Percentiles rank a stretch among this genome's conserved stretches.
phyloP scores from a whole-genome alignment of 2,888 invertebrate species.

The Acanthosepion pharaonis region DNA sequence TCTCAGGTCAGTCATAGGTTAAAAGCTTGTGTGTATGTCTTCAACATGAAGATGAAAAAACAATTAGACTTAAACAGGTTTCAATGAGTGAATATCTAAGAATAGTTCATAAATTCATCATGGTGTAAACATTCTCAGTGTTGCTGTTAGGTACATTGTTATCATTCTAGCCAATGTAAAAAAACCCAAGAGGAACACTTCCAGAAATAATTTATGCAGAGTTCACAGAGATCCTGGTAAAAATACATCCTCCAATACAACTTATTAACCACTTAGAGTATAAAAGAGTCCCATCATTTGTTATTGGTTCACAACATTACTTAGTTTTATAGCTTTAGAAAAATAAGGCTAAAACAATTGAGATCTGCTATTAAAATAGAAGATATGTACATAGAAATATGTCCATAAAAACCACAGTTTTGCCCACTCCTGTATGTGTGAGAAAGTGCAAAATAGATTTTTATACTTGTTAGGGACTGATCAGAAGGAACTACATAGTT shows the following conservation, averaged over 20 bases:
- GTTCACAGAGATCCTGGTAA: not conserved
- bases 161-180: not conserved
- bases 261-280: not conserved
- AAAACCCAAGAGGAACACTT: not conserved
- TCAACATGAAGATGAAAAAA: not conserved
- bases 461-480: too few relatives aligned
- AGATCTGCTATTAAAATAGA: not conserved
- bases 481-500: too few relatives aligned
- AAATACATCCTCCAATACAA: not conserved
- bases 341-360: not conserved
- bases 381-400: not conserved
- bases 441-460: too few relatives aligned
- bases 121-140: not conserved
- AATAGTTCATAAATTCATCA: not conserved
- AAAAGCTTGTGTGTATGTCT: not conserved
- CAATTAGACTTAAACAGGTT: not conserved
- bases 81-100: not conserved
- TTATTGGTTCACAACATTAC: not conserved
- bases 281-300: not conserved
- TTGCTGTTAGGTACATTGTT: not conserved
- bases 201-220: conserved; percentile 14
- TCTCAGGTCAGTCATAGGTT: not conserved
- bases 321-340: not conserved
- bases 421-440: too few relatives aligned
- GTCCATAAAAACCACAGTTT: too few relatives aligned